Percentiles rank a stretch among this genome's conserved stretches.
phyloP scores from a whole-genome alignment of 1,140 invertebrate species.

The Lordiphosa stackelbergi region DNA sequence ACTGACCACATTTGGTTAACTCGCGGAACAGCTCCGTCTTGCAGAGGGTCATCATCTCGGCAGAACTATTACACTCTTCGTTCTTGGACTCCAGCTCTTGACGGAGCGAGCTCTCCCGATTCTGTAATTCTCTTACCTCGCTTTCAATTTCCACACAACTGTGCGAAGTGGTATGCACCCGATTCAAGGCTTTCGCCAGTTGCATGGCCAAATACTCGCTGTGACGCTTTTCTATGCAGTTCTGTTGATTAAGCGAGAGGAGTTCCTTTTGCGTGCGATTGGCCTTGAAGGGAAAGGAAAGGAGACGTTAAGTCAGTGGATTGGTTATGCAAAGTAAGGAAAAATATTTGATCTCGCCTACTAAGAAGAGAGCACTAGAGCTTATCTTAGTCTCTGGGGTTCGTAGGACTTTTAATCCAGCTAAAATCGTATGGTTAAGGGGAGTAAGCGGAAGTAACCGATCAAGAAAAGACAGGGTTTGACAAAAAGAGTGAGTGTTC shows the following conservation, averaged over 20 bases:
- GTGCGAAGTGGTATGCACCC: neutral
- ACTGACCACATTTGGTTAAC: slow-evolving; percentile 19
- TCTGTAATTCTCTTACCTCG: neutral
- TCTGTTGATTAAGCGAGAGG: slow-evolving; percentile 1
- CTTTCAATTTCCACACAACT: neutral
- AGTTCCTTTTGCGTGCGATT: slow-evolving; percentile 10
- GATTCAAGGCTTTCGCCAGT: neutral
- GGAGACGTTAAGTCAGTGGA: too few relatives aligned
- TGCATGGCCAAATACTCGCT: slow-evolving; percentile 7
- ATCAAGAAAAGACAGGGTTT: too few relatives aligned
- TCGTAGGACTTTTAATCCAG: too few relatives aligned
- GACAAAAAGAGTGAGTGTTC: too few relatives aligned
- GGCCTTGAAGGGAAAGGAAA: neutral
- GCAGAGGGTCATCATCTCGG: slow-evolving; percentile 10
- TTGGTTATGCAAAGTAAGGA: too few relatives aligned
- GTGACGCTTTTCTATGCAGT: slow-evolving; percentile 14
- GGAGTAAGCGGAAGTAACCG: too few relatives aligned
- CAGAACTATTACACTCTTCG: slow-evolving; percentile 20
- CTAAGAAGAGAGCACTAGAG: too few relatives aligned
- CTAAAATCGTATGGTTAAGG: too few relatives aligned
- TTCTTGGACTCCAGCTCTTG: slow-evolving; percentile 11
- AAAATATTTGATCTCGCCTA: too few relatives aligned
- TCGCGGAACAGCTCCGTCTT: slow-evolving; percentile 28
- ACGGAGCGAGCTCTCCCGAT: neutral
- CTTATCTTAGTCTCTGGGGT: too few relatives aligned